Base-by-base conservation (phyloP, 2,797 vertebrate genomes). In the Anolis apletophallus region DNA sequence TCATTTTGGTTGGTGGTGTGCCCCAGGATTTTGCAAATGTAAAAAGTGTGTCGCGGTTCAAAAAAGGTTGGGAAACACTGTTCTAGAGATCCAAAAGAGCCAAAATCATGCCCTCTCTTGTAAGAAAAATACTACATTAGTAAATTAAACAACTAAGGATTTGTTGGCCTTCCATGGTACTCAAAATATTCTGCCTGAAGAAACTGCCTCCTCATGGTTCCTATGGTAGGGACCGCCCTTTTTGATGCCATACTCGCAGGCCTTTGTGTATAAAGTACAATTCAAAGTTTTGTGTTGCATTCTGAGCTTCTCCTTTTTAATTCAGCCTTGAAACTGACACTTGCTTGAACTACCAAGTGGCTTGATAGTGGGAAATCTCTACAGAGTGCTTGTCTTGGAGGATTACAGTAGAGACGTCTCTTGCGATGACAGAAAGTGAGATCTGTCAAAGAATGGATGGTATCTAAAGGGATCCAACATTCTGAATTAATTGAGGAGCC, bases 401-500 rank as follows among this genome's bases (percentile, higher is more conserved):
- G 84, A 82, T 7, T 85, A 14, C 79, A 88, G 88, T 71, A 84
- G 81, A 34, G 91, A 75, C 36, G 59, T 3, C 78, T 86, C 89
- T 71, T n/a, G 85, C 10, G 79, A 80, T 91, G 81, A 82, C 75
- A 84, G 84, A 87, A 91, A 92, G 83, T 80, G 59, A 26, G 3
- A 85, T 87, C 6, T 88, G 54, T 90, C 87, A 88, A 81, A 85
- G 82, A 81, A 90, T 79, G 69, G 72, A 89, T 1, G 1, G 81
- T 85, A 85, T 36, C 21, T 74, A 64, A 80, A 90, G 78, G 80
- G 40, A 46, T 68, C 29, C 50, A 80, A 57, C 21, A 12, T 79
- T 94, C 83, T 87, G 83, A 95, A 93, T 93, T 93, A 91, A 94
- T 86, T 80, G 84, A 83, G 13, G 52, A 73, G 79, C 19, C 92